These are phyloP conservation scores for Spheniscus humboldti DNA, from an alignment of 2,797 vertebrate species.

Conservation along the genomic window DNA sequence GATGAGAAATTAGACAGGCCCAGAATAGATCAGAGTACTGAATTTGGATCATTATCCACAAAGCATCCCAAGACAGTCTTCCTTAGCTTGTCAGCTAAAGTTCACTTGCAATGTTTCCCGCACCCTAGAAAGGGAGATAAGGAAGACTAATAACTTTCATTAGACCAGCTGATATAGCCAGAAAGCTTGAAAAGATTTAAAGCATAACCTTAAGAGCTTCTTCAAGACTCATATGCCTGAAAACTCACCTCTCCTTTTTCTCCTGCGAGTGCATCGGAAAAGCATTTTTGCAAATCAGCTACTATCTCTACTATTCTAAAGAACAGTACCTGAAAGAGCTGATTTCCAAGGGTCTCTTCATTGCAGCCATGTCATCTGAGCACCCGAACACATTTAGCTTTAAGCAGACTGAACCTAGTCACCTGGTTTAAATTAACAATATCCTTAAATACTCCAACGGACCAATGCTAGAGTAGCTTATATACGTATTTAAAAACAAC, in stretches of 20 bases:
- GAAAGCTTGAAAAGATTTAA: neutral
- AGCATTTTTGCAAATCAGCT: neutral
- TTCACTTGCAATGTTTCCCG: neutral
- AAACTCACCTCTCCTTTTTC: neutral
- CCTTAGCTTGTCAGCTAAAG: neutral
- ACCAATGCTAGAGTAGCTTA: neutral
- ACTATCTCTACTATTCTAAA: neutral
- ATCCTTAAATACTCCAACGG: neutral
- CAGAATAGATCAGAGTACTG: neutral
- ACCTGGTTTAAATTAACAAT: neutral
- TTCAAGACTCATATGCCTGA: neutral
- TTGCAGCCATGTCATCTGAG: neutral
- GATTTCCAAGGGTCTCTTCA: neutral
- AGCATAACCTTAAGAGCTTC: neutral
- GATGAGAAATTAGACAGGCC: neutral
- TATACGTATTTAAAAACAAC: neutral
- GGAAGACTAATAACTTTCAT: neutral
- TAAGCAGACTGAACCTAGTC: neutral
- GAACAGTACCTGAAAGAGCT: neutral
- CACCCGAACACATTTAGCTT: neutral
- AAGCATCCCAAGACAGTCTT: neutral
- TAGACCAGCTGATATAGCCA: neutral
- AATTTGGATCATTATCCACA: slow-evolving; percentile 6
- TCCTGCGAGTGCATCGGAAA: neutral
- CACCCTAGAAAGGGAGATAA: neutral